Evolutionary conservation across 2,797 vertebrate species (phyloP).

Genomic region (Channallabes apus): DNA sequence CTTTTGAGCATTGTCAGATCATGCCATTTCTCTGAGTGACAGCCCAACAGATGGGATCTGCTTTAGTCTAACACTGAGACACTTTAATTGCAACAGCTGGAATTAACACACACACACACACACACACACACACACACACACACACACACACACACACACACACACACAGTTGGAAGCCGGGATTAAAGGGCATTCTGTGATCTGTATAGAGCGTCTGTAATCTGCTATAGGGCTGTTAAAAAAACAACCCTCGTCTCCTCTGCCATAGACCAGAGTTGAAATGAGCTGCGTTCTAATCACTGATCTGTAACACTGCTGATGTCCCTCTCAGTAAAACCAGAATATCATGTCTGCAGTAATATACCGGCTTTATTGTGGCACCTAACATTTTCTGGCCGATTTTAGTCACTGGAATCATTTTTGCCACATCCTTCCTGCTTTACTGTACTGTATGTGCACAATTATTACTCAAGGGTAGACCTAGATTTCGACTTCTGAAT

Average conservation of each 20-base stretch:
- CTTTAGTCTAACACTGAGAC: conserved; percentile 36
- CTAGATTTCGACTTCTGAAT: background rate
- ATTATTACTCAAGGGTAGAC: conserved; percentile 16
- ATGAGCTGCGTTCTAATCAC: conserved; percentile 24
- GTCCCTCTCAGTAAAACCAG: background rate
- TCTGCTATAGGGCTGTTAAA: conserved; percentile 45
- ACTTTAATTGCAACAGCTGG: conserved; percentile 55
- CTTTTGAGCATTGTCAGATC: conserved; percentile 18
- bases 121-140: background rate
- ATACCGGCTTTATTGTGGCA: background rate
- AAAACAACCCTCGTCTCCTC: conserved; percentile 3
- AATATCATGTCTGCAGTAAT: conserved; percentile 16
- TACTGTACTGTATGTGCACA: too few species aligned
- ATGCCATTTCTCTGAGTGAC: conserved; percentile 40
- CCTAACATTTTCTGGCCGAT: conserved; percentile 10
- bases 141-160: conserved; percentile 22
- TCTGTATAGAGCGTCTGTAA: conserved; percentile 45
- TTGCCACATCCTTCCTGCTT: background rate
- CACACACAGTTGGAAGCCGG: conserved; percentile 35
- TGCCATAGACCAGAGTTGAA: conserved; percentile 35
- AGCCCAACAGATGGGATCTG: conserved; percentile 43
- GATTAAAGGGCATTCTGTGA: conserved; percentile 42
- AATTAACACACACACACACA: conserved; percentile 35
- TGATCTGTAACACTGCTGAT: conserved; percentile 40
- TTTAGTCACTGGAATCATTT: conserved; percentile 1